Evolutionary conservation across 1,140 invertebrate species (phyloP).

Genomic region (Bombus affinis): DNA sequence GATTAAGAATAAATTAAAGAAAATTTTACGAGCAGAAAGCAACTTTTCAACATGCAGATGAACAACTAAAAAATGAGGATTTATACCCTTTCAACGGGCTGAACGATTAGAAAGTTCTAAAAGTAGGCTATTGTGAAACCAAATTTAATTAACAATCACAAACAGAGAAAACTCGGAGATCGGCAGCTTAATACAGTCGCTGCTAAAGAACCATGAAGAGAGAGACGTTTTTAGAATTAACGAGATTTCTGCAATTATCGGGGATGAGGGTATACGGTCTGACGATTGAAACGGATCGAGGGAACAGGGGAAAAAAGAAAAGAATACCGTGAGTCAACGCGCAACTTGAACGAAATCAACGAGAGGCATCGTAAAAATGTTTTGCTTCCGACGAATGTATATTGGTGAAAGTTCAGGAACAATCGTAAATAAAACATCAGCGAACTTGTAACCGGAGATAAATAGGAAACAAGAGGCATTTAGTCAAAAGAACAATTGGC

Average conservation of each 20-base stretch:
- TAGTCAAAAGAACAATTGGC: background rate
- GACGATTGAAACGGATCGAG: slow-evolving; percentile 9
- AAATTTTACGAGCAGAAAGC: too few species aligned
- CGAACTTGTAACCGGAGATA: too few species aligned
- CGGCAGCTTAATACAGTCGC: background rate
- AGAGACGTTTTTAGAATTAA: background rate
- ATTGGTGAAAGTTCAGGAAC: background rate
- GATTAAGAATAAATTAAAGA: too few species aligned
- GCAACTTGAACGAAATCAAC: slow-evolving; percentile 1
- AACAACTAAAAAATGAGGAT: too few species aligned
- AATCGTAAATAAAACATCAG: background rate
- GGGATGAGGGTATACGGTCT: too few species aligned
- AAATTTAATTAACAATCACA: background rate
- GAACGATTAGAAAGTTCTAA: too few species aligned
- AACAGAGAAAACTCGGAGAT: background rate
- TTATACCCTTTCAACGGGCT: too few species aligned
- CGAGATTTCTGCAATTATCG: slow-evolving; percentile 10
- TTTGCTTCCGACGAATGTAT: background rate
- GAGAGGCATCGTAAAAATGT: background rate
- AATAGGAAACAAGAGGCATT: background rate
- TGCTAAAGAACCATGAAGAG: background rate
- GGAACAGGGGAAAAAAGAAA: background rate
- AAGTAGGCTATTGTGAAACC: background rate
- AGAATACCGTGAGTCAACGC: background rate
- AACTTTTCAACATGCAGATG: too few species aligned